A percentile compares a stretch with the other conserved stretches of the same genome.
These are phyloP conservation scores for Drosophila bunnanda DNA, from an alignment of 2,888 invertebrate genomes.

Conservation along the genomic window DNA sequence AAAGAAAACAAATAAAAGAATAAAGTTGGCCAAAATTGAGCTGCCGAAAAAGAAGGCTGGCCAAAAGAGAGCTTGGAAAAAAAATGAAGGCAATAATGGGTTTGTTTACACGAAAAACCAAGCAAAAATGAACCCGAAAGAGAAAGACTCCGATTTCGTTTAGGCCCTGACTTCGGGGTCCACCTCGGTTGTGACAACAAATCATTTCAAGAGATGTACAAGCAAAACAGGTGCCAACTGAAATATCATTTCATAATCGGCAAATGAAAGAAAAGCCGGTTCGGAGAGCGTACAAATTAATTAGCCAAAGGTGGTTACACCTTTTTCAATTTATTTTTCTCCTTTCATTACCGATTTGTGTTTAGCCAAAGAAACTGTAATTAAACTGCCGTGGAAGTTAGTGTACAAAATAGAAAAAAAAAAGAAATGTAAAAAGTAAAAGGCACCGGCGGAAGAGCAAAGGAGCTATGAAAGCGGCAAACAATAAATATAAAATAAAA, in stretches of 20 bases:
- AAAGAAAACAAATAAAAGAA: slow-evolving; percentile 11
- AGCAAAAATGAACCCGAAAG: slow-evolving; percentile 18
- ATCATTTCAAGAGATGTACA: slow-evolving; percentile 18
- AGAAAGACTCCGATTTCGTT: slow-evolving; percentile 39
- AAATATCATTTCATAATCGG: slow-evolving; percentile 47
- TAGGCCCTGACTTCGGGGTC: slow-evolving; percentile 38
- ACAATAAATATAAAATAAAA: slow-evolving; percentile 52
- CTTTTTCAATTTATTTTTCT: slow-evolving; percentile 34
- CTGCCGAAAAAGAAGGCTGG: slow-evolving; percentile 11
- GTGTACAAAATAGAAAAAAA: slow-evolving; percentile 55
- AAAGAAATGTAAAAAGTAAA: slow-evolving; percentile 60
- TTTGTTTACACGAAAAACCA: slow-evolving; percentile 60
- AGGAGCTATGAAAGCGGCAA: slow-evolving; percentile 25
- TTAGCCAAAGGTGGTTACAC: slow-evolving; percentile 62
- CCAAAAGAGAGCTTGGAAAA: slow-evolving; percentile 20
- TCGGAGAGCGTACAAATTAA: slow-evolving; percentile 52
- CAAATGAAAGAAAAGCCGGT: slow-evolving; percentile 19
- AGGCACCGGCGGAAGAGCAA: slow-evolving; percentile 52
- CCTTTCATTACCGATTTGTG: slow-evolving; percentile 34
- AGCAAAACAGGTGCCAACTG: slow-evolving; percentile 35
- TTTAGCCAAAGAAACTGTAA: slow-evolving; percentile 54
- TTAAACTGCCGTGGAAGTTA: slow-evolving; percentile 49
- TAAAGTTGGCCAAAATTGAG: slow-evolving; percentile 23
- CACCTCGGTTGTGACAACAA: slow-evolving; percentile 39
- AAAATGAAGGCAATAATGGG: slow-evolving; percentile 55